Base-by-base conservation (phyloP, 2,113 vertebrate genomes). In the Scortum barcoo region DNA sequence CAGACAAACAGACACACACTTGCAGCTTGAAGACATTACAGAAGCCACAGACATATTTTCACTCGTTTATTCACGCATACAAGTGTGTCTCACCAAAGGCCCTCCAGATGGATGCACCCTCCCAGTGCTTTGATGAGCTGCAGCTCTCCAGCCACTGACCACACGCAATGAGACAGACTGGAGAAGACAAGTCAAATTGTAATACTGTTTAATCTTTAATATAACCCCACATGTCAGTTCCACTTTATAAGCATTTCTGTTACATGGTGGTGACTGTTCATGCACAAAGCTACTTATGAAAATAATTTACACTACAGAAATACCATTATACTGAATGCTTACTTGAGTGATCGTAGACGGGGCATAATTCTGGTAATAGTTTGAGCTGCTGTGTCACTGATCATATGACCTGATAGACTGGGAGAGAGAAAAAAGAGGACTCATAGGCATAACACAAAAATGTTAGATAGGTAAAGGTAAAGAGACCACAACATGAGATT, bases 371-470 rank as follows among this genome's bases (percentile, higher is more conserved):
- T 24, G 50, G 86, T 56, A 51, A 97, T 54, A 6, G 6, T 56
- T 65, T 50, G 17, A 50, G 92, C 81, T 26, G 79, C 93, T 4
- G 73, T 48, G 24, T 93, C 89, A 30, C 63, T 57, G 9, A 96
- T 86, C 1, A 89, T 51, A 80, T 94, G 93, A 83, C 93, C 91
- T 8, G 96, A 96, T 14, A 97, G 90, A 63, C 97, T 97, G 75
- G 3, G 14, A 61, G 53, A 79, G 19, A 70, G 1, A 62, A 38
- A 66, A 30, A 62, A 2, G 3, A 22, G 40, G 14, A 60, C n/a
- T 48, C 3, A 42, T 40, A 9, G 16, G 17, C 30, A 13, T 9
- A 22, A 20, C 19, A 13, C 22, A 72, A 22, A 7, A 33, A 7
- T 33, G 48, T 20, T 44, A 7, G n/a, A n/a, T n/a, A n/a, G n/a